A percentile compares a stretch with the other conserved stretches of the same genome.
phyloP scores from a whole-genome alignment of 2,797 vertebrate genomes.

The Ctenosaura bakeri region DNA sequence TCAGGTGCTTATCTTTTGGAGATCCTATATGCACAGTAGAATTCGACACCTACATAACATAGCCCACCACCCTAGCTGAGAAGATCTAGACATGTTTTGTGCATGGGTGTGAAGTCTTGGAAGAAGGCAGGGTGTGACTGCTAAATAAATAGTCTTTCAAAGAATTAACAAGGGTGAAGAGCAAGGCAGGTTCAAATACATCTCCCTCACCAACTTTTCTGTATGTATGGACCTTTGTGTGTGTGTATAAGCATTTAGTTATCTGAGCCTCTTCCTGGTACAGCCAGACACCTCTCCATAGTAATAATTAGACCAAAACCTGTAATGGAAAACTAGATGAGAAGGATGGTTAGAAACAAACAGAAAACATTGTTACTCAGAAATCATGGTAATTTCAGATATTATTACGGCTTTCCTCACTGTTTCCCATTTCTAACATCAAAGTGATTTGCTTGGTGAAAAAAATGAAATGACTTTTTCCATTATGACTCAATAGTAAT shows the following conservation, averaged over 20 bases:
- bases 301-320: not conserved
- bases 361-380: not conserved
- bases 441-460: not conserved
- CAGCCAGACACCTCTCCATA: not conserved
- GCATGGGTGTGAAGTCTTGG: not conserved
- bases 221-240: not conserved
- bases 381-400: not conserved
- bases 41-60: not conserved
- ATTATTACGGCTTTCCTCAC: not conserved
- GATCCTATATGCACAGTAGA: not conserved
- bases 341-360: not conserved
- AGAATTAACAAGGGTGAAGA: not conserved
- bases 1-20: not conserved
- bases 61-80: not conserved
- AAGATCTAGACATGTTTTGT: not conserved
- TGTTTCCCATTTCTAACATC: not conserved
- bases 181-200: not conserved
- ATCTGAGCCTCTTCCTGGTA: not conserved
- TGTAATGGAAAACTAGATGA: not conserved
- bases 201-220: not conserved
- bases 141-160: not conserved
- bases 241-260: not conserved
- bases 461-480: not conserved
- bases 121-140: too few species aligned
- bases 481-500: not conserved